Conservation (phyloP, 2,113 vertebrate genomes). For the Carassius carassius region DNA sequence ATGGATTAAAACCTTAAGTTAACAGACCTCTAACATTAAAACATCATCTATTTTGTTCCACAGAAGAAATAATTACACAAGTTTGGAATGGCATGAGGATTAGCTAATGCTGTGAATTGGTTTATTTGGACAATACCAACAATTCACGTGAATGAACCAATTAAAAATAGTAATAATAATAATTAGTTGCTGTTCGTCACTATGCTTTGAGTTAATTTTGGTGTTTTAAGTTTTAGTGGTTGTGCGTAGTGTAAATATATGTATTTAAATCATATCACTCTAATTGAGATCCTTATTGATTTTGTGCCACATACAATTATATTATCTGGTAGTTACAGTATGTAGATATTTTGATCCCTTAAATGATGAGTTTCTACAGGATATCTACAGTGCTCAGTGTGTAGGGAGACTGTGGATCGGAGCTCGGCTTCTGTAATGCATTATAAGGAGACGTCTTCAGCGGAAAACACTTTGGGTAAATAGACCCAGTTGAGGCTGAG, state of each 20-base stretch:
- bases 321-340: neutral
- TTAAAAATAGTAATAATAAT: neutral
- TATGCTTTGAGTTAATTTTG: neutral
- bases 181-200: neutral
- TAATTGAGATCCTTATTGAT: neutral
- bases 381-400: neutral
- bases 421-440: neutral
- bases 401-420: neutral
- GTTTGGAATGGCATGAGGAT: neutral
- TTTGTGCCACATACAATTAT: neutral
- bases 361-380: neutral
- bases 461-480: constrained; percentile 19
- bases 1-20: neutral
- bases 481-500: constrained; percentile 30
- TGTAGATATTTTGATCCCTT: neutral
- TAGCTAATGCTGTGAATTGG: neutral
- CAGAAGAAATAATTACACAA: neutral
- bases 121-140: neutral
- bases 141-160: neutral
- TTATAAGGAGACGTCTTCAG: constrained; percentile 26
- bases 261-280: neutral
- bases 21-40: neutral
- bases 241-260: no score
- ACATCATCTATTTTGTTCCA: neutral
- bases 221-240: no score